Percentiles rank a stretch among this genome's conserved stretches.
These are phyloP conservation scores for Stenichneumon culpator DNA, from an alignment of 2,888 invertebrate species.

Conservation along the genomic window DNA sequence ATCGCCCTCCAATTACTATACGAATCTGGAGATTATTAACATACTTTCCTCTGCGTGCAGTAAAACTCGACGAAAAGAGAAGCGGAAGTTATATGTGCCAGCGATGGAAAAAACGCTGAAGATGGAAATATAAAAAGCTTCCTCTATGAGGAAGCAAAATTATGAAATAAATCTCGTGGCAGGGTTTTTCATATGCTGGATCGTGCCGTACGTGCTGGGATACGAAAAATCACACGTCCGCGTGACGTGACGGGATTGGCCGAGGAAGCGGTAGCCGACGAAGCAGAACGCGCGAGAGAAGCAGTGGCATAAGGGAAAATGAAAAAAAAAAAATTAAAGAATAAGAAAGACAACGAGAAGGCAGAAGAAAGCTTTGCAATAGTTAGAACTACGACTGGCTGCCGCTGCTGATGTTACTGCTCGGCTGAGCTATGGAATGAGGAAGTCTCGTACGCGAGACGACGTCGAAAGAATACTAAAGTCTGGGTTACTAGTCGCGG, in stretches of 20 bases:
- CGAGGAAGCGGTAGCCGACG: slow-evolving; percentile 30
- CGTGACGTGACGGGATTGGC: slow-evolving; percentile 49
- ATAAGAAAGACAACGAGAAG: slow-evolving; percentile 23
- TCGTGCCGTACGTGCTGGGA: not conserved
- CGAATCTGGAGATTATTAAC: too few relatives aligned
- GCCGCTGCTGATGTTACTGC: slow-evolving; percentile 48
- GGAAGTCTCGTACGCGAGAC: slow-evolving; percentile 79
- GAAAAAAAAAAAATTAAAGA: slow-evolving; percentile 46
- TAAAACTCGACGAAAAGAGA: not conserved
- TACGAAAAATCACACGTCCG: slow-evolving; percentile 16
- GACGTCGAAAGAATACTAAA: slow-evolving; percentile 83
- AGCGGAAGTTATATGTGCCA: not conserved
- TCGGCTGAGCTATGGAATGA: slow-evolving; percentile 79
- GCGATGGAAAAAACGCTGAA: not conserved
- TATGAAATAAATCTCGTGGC: not conserved
- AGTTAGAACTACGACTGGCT: slow-evolving; percentile 61
- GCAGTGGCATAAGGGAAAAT: slow-evolving; percentile 15
- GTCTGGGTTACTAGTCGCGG: slow-evolving; percentile 82
- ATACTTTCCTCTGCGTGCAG: too few relatives aligned
- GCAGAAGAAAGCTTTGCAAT: slow-evolving; percentile 75
- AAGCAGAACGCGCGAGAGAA: slow-evolving; percentile 25
- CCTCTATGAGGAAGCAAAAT: too few relatives aligned
- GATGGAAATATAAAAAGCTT: not conserved
- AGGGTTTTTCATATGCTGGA: slow-evolving; percentile 2
- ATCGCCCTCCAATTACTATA: too few relatives aligned